phyloP scores from a whole-genome alignment of 1,140 invertebrate genomes.

The Batillaria attramentaria region DNA sequence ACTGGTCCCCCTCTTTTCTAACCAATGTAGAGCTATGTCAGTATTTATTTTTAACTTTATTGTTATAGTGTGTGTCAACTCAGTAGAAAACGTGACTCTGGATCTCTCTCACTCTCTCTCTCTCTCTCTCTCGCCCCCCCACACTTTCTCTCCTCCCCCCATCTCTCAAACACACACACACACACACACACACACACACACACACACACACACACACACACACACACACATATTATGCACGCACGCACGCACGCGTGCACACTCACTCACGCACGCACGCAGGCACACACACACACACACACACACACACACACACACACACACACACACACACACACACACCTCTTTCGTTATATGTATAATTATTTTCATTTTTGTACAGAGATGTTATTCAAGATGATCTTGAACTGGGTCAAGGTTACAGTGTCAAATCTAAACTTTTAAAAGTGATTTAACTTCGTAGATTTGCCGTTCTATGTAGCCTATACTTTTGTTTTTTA shows the following conservation, averaged over 20 bases:
- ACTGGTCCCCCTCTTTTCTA: too few species aligned
- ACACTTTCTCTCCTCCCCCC: not conserved
- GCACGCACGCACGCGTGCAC: not conserved
- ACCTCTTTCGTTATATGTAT: not conserved
- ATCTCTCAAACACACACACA: not conserved
- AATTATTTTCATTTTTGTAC: not conserved
- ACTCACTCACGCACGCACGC: not conserved
- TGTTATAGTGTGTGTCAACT: too few species aligned
- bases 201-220: slow-evolving; percentile 6
- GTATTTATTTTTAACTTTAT: not conserved
- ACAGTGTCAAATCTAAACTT: not conserved
- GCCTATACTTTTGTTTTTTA: not conserved
- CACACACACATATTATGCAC: not conserved
- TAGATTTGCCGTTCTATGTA: not conserved
- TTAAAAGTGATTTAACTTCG: not conserved
- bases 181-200: not conserved
- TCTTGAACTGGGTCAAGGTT: too few species aligned
- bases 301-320: slow-evolving; percentile 18
- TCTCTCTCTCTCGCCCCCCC: not conserved
- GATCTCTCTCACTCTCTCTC: not conserved
- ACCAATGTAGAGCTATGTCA: too few species aligned
- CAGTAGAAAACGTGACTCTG: not conserved
- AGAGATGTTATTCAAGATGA: too few species aligned
- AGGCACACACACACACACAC: slow-evolving; percentile 1
- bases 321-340: slow-evolving; percentile 16